Base-by-base conservation (phyloP, 2,888 invertebrate genomes). In the Maniola hyperantus region DNA sequence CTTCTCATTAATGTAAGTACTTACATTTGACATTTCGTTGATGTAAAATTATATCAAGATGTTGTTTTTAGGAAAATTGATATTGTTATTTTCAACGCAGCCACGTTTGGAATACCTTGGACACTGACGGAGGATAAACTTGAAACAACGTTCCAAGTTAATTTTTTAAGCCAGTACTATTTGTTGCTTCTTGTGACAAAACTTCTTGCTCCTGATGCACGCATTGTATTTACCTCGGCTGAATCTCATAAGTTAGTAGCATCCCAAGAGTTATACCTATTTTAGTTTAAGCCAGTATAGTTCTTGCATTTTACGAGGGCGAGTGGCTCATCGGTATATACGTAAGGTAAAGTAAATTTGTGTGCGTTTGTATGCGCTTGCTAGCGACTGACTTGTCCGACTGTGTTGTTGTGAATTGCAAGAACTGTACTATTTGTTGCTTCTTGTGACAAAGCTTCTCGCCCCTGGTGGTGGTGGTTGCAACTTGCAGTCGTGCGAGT, bases 121-220 rank as follows among this genome's bases (percentile, higher is more conserved):
- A 92, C 93, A 0, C 84, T 95, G 64, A 97, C 97, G 0, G 93
- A 94, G 72, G 97, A 97, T 83, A 95, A 95, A 26, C 93, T 95
- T 73, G 97, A 97, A 88, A 95, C 94, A 54, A 95, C 94, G 67
- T 97, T 97, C 82, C 97, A 97, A 94, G 96, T 98, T 0, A 98
- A 98, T 83, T 96, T 97, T 88, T 88, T 98, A 72, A 95, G 96
- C 34, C 97, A 97, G 79, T 95, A 95, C 78, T 96, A 97, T 80
- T 87, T 99, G 67, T 95, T 97, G 0, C 88, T 95, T 69, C 92
- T 96, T 63, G 87, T 98, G 57, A 94, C 96, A 76, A 92, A 95
- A 8, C 83, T 95, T 57, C 93, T 98, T 46, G 90, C 94, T 57
- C 93, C 93, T 44, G 94, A 95, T 54, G 94, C 94, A 1, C 93